Conservation (phyloP, 2,113 vertebrate species). For the Octodon degus region DNA sequence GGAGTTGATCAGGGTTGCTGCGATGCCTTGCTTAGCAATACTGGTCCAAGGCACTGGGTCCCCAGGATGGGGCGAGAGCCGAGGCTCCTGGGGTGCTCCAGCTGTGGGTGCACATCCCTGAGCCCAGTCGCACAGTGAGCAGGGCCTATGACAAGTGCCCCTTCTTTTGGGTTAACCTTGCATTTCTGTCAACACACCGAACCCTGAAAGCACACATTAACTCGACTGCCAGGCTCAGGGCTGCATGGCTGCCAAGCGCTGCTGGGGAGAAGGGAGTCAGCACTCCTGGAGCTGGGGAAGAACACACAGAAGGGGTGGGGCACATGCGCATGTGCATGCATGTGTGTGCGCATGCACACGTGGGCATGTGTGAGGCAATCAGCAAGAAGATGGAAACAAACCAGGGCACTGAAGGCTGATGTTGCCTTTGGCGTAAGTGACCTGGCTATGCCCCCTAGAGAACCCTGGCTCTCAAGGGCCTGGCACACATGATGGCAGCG, state of each 20-base stretch:
- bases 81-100: not conserved
- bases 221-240: not conserved
- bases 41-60: not conserved
- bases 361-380: not conserved
- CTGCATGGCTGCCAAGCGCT: not conserved
- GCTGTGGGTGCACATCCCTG: not conserved
- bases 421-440: not conserved
- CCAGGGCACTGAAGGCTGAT: not conserved
- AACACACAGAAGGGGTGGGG: not conserved
- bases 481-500: not conserved
- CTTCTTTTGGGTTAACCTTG: not conserved
- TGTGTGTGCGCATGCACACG: not conserved
- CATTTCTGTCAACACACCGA: not conserved
- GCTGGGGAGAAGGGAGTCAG: not conserved
- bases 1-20: not conserved
- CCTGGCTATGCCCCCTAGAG: not conserved
- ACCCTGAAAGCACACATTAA: not conserved
- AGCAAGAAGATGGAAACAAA: not conserved
- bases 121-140: not conserved
- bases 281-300: not conserved
- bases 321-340: not conserved
- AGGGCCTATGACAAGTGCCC: not conserved
- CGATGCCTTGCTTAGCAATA: not conserved
- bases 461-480: not conserved
- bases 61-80: fast-evolving